Evolutionary conservation across 2,113 vertebrate species (phyloP).

Genomic region (Erythrolamprus reginae): DNA sequence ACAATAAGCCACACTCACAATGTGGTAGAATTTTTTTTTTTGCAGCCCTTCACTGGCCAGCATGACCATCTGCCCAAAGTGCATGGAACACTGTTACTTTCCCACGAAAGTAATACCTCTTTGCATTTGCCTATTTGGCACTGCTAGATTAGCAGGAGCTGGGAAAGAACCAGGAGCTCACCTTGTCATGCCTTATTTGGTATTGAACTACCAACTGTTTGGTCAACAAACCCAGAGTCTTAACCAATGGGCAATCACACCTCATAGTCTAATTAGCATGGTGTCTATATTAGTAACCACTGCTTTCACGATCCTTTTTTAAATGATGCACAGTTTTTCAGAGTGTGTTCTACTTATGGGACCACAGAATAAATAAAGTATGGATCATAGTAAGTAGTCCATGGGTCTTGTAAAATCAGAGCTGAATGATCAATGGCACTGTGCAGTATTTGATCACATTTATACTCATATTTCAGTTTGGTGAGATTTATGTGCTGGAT

Average conservation of each 20-base stretch:
- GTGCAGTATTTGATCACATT: background rate
- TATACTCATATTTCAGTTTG: background rate
- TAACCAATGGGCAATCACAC: background rate
- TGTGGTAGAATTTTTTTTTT: too few relatives aligned
- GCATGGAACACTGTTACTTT: background rate
- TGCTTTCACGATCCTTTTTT: background rate
- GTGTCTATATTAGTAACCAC: background rate
- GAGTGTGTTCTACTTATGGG: too few relatives aligned
- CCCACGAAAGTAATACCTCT: background rate
- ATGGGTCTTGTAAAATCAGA: background rate
- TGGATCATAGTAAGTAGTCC: background rate
- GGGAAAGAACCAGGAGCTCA: background rate
- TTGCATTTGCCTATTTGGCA: background rate
- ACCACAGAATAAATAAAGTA: background rate
- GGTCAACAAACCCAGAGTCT: background rate
- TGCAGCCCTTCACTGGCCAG: too few relatives aligned
- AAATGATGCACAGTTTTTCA: background rate
- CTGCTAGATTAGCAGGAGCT: background rate
- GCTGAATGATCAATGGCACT: background rate
- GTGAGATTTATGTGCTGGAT: background rate
- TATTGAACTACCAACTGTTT: background rate
- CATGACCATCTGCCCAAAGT: too few relatives aligned
- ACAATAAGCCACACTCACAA: too few relatives aligned
- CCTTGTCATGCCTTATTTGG: background rate
- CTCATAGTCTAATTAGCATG: background rate